phyloP scores from a whole-genome alignment of 2,888 invertebrate species.

The Deilephila elpenor region DNA sequence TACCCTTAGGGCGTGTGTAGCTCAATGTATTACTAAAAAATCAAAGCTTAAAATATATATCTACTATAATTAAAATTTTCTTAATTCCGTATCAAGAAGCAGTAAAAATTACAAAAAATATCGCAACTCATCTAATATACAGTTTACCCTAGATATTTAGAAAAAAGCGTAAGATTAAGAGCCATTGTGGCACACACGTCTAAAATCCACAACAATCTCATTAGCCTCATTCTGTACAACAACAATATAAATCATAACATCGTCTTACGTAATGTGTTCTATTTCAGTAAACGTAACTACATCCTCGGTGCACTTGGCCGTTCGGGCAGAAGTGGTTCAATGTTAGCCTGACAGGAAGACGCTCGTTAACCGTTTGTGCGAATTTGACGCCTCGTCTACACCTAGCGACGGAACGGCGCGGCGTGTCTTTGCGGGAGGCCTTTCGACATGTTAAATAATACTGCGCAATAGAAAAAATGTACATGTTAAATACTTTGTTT shows the following conservation, averaged over 20 bases:
- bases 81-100: no score
- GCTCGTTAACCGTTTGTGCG: conserved; percentile 76
- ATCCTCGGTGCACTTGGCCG: conserved; percentile 82
- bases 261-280: conserved; percentile 52
- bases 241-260: conserved; percentile 26
- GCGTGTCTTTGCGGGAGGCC: conserved; percentile 40
- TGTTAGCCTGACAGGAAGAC: conserved; percentile 76
- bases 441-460: conserved; percentile 34
- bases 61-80: no score
- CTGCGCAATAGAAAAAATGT: background rate
- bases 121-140: no score
- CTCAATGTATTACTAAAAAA: background rate
- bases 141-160: no score
- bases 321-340: conserved; percentile 76
- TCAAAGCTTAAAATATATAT: no score
- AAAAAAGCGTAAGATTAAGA: no score
- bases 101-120: no score
- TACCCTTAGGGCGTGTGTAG: background rate
- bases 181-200: no score
- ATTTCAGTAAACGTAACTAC: conserved; percentile 70
- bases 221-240: conserved; percentile 21
- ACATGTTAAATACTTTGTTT: no score
- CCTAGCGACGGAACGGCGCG: conserved; percentile 32
- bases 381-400: conserved; percentile 54
- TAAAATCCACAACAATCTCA: no score